Evolutionary conservation across 2,888 invertebrate species (phyloP), one percentile per base, ranked within the genome.

Genomic region (Dasysyrphus albostriatus): DNA sequence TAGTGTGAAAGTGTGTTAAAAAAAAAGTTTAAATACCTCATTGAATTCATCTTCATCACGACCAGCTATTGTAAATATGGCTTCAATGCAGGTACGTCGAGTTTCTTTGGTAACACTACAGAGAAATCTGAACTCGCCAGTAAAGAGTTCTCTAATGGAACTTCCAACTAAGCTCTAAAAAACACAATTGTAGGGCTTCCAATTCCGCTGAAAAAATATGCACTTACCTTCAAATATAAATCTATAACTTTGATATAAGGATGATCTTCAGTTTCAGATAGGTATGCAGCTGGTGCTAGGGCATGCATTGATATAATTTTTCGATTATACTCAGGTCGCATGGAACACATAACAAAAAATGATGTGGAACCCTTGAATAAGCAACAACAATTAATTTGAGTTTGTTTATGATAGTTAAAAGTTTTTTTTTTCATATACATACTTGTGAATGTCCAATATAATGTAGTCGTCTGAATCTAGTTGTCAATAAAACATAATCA

Each of bases 221-320:
- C 16, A 88, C 90, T 90, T 73, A 92, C 92, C 89, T 92, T 91
- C 29, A 92, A 91, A 73, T 92, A 92, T 70, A 92, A 88, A 65
- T 90, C 91, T 10, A 92, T 91, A 6, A 91, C 92, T 44, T 91
- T 88, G 49, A 92, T 91, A 54, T 92, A 92, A 0, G 92, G 92
- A 89, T 92, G 92, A 75, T 90, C 91, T 32, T 91, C 91, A 0
- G 92, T 92, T 39, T 92, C 91, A 14, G 89, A 90, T 49, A 92
- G 94, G 88, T 94, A 96, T 0, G 95, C 95, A 0, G 96, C 95
- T 0, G 96, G 96, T 0, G 96, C 96, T 88, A 96, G 92, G 14
- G 95, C 95, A 87, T 95, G 94, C 94, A 95, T 95, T 0, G 95
- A 94, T 75, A 93, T 93, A 14, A 96, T 93, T 91, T 96, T 96